Evolutionary conservation across 2,797 vertebrate species (phyloP).

Genomic region (Ibycter americanus): DNA sequence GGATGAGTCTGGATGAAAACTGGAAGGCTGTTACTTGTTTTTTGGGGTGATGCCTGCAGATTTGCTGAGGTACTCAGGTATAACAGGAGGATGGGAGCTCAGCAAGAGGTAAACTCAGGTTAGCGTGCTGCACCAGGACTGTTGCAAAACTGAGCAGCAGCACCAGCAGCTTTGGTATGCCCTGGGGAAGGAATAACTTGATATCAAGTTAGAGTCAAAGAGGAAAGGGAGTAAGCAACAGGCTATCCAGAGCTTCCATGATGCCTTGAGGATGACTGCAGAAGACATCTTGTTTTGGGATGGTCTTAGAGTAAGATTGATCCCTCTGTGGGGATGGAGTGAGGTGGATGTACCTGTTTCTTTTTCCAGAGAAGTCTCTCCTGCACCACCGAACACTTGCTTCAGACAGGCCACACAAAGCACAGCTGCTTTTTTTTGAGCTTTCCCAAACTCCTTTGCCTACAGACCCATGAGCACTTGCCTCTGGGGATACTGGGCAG

Average conservation of each 20-base stretch:
- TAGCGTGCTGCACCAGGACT: neutral
- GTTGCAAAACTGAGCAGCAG: neutral
- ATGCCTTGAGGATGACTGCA: neutral
- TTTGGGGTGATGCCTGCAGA: neutral
- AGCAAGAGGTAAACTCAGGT: neutral
- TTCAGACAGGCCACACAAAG: neutral
- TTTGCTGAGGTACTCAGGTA: neutral
- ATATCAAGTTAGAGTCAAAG: neutral
- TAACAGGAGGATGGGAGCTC: neutral
- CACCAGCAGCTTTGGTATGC: rapidly evolving
- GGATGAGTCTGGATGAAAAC: neutral
- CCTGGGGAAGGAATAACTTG: neutral
- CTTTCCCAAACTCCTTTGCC: neutral
- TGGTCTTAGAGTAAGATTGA: neutral
- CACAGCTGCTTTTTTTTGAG: neutral
- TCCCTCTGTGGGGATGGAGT: neutral
- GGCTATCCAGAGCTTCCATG: neutral
- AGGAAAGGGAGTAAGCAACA: neutral
- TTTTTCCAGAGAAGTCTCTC: neutral
- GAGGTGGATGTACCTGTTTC: neutral
- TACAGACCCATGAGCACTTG: neutral
- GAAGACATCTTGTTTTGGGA: rapidly evolving
- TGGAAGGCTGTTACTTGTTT: neutral
- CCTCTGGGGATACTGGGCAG: neutral
- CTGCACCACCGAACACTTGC: neutral